Evolutionary conservation across 2,888 invertebrate genomes (phyloP), one percentile per base, ranked within the genome.

Genomic region (Cheilosia scutellata): DNA sequence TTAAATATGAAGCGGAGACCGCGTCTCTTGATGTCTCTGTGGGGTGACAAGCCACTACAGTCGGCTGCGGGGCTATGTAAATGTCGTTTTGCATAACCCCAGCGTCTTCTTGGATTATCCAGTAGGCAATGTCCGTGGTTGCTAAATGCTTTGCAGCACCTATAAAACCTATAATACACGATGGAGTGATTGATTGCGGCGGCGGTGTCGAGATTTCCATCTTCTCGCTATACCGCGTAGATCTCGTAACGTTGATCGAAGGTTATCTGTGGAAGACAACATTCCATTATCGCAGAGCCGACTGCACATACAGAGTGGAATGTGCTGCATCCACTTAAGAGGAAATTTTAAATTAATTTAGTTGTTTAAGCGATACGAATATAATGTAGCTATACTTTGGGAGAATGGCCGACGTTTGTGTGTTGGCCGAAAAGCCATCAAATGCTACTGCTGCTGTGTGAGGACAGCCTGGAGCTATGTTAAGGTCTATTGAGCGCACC

Each of bases 151-250:
- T 58, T 44, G 71, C 49, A 71, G 77, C 72, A 78, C 75, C 49
- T 66, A 60, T 49, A 58, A 66, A 47, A 16, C 47, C 13, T 70
- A 71, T 63, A 68, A 71, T 80, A 75, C 82, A 82, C 76, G 86
- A 86, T 82, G 66, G 65, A 77, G 57, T 86, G 86, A 86, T 86
- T 86, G 86, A 86, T 86, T 86, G 72, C 55, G 86, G 82, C 86
- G 82, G 76, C 86, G 86, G 53, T 72, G 63, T 44, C 33, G 44
- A 86, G 82, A 82, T 86, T 77, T 86, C 51, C 82, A 86, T 86
- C 86, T 62, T 63, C 55, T 53, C 57, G 9, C 57, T 20, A 20
- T 20, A 60, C 58, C 71, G 29, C 71, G 37, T 75, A 60, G 75
- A 74, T 83, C 77, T 74, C 60, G 70, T 70, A 79, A 79, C 58